Conservation (phyloP, 2,888 invertebrate species). For the Fragum whitleyi region DNA sequence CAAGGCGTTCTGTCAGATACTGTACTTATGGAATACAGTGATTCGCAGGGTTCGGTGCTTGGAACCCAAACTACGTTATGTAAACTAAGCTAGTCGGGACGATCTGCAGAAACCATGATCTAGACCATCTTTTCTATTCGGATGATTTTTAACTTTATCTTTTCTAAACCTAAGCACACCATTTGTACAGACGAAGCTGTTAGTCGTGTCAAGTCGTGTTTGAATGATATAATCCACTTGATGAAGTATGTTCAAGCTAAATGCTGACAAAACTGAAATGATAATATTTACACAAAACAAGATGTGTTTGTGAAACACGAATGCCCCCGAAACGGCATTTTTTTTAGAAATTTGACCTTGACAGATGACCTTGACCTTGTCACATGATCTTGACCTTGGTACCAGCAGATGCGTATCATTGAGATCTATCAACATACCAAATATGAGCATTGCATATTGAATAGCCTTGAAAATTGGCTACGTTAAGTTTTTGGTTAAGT, state of each 20-base stretch:
- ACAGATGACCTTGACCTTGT: too few relatives aligned
- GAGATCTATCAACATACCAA: too few relatives aligned
- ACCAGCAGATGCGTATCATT: too few relatives aligned
- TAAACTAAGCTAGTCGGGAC: slow-evolving; percentile 47
- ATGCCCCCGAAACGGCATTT: too few relatives aligned
- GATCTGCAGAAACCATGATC: slow-evolving; percentile 50
- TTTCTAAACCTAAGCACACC: slow-evolving; percentile 32
- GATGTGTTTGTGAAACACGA: too few relatives aligned
- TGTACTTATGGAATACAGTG: slow-evolving; percentile 32
- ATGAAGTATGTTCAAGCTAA: slow-evolving; percentile 47
- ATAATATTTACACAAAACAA: slow-evolving; percentile 15
- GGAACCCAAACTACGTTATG: slow-evolving; percentile 40
- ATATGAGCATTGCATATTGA: too few relatives aligned
- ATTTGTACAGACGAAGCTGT: slow-evolving; percentile 26
- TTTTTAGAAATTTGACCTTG: too few relatives aligned
- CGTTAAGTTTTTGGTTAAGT: too few relatives aligned
- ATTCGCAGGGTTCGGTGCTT: slow-evolving; percentile 42
- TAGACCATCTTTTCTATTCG: slow-evolving; percentile 43
- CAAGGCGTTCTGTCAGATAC: slow-evolving; percentile 44
- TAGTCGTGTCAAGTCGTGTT: slow-evolving; percentile 31
- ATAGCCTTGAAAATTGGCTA: too few relatives aligned
- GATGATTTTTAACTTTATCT: slow-evolving; percentile 37
- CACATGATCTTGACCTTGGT: too few relatives aligned
- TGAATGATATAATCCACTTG: slow-evolving; percentile 37
- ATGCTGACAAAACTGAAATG: slow-evolving; percentile 38